Evolutionary conservation across 2,113 vertebrate species (phyloP), one percentile per base, ranked within the genome.

Genomic region (Albula glossodonta): DNA sequence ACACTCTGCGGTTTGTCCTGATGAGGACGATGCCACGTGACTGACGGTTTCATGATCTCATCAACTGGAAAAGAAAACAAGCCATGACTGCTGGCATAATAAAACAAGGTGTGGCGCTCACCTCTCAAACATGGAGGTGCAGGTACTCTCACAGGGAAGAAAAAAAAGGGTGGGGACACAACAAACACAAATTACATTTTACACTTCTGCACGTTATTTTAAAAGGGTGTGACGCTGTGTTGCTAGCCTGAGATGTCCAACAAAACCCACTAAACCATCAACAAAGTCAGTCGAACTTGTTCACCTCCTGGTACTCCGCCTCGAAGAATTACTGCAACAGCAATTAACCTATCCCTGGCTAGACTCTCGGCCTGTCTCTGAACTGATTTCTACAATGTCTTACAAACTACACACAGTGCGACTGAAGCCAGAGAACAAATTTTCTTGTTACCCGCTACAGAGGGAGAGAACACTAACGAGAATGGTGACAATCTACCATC

Each of bases 401-500:
- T 91, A 90, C 49, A 52, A 11, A 22, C 51, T 22, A 52, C 57
- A 51, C 17, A 31, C 50, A 78, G 66, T 51, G 74, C 15, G 15
- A 60, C 22, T 78, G 31, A 41, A 41, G 31, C 31, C 49, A 74
- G 56, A 25, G 25, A 78, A 48, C n/a, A 74, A 74, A 2, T 9
- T 6, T 70, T 74, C n/a, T 74, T 74, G 2, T 74, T 25, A n/a
- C n/a, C 5, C 22, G 31, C n/a, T 74, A 79, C 48, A 60, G 86
- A 83, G 49, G 50, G 57, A 70, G 82, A 74, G 19, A 15, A 85
- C 85, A 87, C 87, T 81, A 88, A 86, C 78, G 86, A 89, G 88
- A 87, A 85, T 78, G 82, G 87, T 88, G 90, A 88, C 89, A 88
- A 90, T 90, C 91, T 84, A 49, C 90, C 31, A 90, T 93, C 91